These are phyloP conservation scores for Drymonia ruficornis DNA, from an alignment of 2,888 invertebrate species.

Conservation along the genomic window DNA sequence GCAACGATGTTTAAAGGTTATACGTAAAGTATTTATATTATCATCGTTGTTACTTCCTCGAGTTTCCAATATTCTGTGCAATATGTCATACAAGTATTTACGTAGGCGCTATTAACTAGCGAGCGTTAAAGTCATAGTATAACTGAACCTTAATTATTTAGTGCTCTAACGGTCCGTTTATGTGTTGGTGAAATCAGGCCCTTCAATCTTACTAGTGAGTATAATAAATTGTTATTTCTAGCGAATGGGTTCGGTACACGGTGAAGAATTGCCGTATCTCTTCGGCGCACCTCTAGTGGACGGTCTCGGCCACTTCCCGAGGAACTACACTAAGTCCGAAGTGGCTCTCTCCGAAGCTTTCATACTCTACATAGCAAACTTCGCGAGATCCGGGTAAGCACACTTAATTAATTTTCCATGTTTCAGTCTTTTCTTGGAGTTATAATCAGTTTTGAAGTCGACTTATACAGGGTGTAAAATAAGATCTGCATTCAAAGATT, in stretches of 20 bases:
- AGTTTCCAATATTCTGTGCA: too few species aligned
- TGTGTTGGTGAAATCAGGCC: too few species aligned
- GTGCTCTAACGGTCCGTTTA: too few species aligned
- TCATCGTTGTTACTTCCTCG: too few species aligned
- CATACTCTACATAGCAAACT: conserved; percentile 95
- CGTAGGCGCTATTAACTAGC: too few species aligned
- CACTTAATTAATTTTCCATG: neutral
- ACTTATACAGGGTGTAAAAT: neutral
- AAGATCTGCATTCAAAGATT: too few species aligned
- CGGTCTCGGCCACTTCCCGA: conserved; percentile 92
- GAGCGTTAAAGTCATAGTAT: too few species aligned
- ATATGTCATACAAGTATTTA: too few species aligned
- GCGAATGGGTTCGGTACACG: conserved; percentile 96
- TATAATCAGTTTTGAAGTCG: neutral
- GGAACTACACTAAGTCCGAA: conserved; percentile 95
- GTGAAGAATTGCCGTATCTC: conserved; percentile 95
- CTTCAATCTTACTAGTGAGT: too few species aligned
- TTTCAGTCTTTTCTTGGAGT: neutral
- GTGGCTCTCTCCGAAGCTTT: conserved; percentile 94
- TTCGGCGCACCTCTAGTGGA: conserved; percentile 96
- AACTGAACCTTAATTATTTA: too few species aligned
- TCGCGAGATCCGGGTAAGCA: conserved; percentile 94
- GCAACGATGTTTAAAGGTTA: too few species aligned
- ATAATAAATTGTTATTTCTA: conserved; percentile 59
- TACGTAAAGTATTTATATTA: too few species aligned